Evolutionary conservation across 2,888 invertebrate genomes (phyloP).

Genomic region (Allacma fusca): DNA sequence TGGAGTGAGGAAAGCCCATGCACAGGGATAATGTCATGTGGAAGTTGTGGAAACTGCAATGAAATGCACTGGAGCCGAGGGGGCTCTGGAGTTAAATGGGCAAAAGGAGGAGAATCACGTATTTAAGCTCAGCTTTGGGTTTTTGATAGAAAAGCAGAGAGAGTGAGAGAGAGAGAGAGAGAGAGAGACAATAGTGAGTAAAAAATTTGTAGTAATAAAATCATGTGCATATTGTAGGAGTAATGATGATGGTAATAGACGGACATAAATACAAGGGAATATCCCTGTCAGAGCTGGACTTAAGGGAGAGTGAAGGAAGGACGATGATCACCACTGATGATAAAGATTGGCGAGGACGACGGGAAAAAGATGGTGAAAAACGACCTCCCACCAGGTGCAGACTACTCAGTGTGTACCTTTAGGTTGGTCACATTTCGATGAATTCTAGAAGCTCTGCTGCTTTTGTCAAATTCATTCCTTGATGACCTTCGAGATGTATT

Average conservation of each 20-base stretch:
- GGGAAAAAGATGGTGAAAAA: conserved; percentile 42
- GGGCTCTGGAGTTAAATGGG: background rate
- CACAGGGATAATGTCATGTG: background rate
- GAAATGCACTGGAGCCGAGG: background rate
- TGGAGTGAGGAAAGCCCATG: conserved; percentile 16
- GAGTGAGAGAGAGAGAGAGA: conserved; percentile 14
- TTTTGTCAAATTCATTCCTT: conserved; percentile 41
- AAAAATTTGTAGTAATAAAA: conserved; percentile 13
- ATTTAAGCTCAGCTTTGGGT: background rate
- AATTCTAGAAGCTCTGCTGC: conserved; percentile 55
- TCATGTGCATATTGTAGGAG: conserved; percentile 18
- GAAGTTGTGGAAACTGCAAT: background rate
- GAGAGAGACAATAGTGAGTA: conserved; percentile 20
- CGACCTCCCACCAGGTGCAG: conserved; percentile 45
- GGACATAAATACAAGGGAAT: conserved; percentile 37
- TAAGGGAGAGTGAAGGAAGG: conserved; percentile 48
- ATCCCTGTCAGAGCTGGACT: conserved; percentile 22
- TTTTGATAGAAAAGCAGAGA: background rate
- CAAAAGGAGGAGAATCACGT: background rate
- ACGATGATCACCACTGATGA: conserved; percentile 19
- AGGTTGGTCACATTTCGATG: conserved; percentile 61
- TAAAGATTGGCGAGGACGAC: conserved; percentile 1
- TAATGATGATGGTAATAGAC: conserved; percentile 28
- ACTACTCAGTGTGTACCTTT: conserved; percentile 47
- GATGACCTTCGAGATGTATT: conserved; percentile 50